phyloP scores from a whole-genome alignment of 2,888 invertebrate species.

The Drosophila kokeensis region DNA sequence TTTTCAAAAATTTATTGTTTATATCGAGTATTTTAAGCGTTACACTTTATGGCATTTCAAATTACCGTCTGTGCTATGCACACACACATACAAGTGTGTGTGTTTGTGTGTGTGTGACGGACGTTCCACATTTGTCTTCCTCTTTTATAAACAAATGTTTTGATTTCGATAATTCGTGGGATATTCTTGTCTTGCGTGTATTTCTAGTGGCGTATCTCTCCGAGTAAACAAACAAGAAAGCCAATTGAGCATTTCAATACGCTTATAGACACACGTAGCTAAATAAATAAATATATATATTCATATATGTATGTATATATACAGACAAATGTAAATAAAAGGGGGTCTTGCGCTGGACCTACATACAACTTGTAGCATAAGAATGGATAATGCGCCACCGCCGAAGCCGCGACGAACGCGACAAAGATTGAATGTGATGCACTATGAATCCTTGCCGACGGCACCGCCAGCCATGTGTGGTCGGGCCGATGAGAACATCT shows the following conservation, averaged over 20 bases:
- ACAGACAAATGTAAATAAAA: constrained; percentile 28
- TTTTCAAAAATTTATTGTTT: constrained; percentile 73
- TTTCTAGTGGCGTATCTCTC: constrained; percentile 73
- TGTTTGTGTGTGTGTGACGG: constrained; percentile 44
- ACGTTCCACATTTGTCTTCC: constrained; percentile 79
- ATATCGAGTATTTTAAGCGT: constrained; percentile 74
- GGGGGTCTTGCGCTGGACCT: constrained; percentile 14
- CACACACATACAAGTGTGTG: background rate
- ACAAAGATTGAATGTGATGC: constrained; percentile 40
- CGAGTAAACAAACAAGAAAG: constrained; percentile 73
- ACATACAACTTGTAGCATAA: constrained; percentile 10
- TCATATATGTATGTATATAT: background rate
- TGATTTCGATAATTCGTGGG: constrained; percentile 72
- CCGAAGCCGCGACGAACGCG: constrained; percentile 70
- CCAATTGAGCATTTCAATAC: constrained; percentile 68
- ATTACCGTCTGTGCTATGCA: constrained; percentile 24
- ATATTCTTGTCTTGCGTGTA: constrained; percentile 72
- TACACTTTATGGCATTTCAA: constrained; percentile 70
- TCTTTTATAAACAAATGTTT: constrained; percentile 76
- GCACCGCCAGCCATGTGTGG: constrained; percentile 79
- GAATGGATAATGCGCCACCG: constrained; percentile 60
- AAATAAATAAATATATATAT: constrained; percentile 11
- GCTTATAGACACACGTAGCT: constrained; percentile 16
- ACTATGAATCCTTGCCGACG: constrained; percentile 76
- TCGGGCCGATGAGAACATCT: constrained; percentile 71